Evolutionary conservation across 2,797 vertebrate genomes (phyloP), one percentile per base, ranked within the genome.

Genomic region (Menidia menidia): DNA sequence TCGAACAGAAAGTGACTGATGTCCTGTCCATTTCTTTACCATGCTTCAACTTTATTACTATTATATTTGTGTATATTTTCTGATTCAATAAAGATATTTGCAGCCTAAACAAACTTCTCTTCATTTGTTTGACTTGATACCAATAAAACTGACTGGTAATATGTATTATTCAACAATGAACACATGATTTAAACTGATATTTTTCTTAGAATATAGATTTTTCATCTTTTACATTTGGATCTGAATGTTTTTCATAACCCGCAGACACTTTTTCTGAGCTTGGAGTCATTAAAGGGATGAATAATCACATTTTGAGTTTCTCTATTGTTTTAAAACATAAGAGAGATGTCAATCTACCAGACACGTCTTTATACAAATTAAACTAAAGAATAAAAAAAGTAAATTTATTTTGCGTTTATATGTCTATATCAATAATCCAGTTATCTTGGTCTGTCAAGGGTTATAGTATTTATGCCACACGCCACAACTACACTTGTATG

Each of bases 51-150:
- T 90, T 93, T 91, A 93, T 88, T 87, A 92, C 83, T 82, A 90
- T 87, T 77, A 89, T 86, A 90, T 85, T 88, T 92, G 90, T 94
- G 92, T 92, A 93, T 92, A 93, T 93, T 92, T 93, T 93, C 89
- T 80, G 88, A 90, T 84, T 87, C 90, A 94, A 91, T 93, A 92
- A 94, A 90, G 81, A 88, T 90, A 90, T 87, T 87, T 87, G 89
- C 87, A 87, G 18, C 83, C 73, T 77, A 84, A 15, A 55, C 15
- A 47, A 66, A 47, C 25, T 47, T 70, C 41, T 68, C 4, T 25
- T 45, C 2, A 14, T 31, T 4, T 76, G 52, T 72, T 66, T 79
- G 6, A 50, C 18, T 50, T 50, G 47, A 48, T 48, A 4, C 16
- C 14, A n/a, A 48, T 19, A 48, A 9, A 19, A 18, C 19, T 18